Evolutionary conservation across 2,888 invertebrate genomes (phyloP), one percentile per base, ranked within the genome.

Genomic region (Phaedon cochleariae): DNA sequence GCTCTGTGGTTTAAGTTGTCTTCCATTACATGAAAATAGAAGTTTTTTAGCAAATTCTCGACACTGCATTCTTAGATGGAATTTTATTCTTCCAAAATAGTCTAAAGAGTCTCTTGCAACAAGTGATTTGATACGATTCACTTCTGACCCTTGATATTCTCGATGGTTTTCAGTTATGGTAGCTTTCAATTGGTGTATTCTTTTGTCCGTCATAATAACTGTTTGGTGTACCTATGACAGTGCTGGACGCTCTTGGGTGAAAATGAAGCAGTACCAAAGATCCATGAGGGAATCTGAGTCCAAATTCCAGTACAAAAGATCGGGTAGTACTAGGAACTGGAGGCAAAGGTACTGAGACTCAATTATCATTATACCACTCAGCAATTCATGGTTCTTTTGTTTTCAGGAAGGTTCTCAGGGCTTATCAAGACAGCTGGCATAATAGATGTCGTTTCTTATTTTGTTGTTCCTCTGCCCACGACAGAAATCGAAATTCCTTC

Each of bases 391-490:
- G 26, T 58, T n/a, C n/a, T 31, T n/a, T 62, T 62, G 67, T 70
- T 85, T 86, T 15, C 83, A 94, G 94, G 80, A 94, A 94, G 86
- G 94, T 95, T 7, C 88, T 94, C 77, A 86, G 93, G 70, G 93
- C 93, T 45, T 95, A 95, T 82, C 93, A 94, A 82, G 92, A 94
- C 80, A 93, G 93, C 77, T 95, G 95, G 95, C 92, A 94, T 81
- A 90, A 92, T 80, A 86, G 95, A 71, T 93, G 94, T 81, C 87
- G 92, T 37, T 84, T 94, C 68, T 83, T 95, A 9, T 94, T 94
- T 79, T 95, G 94, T 81, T 95, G 94, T 81, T 91, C 94, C 84
- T 87, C 91, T 60, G 88, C 90, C 64, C 90, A 91, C 29, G 93
- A 94, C 77, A 87, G 91, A 65, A 92, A 90, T 79, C 85, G 93